Percentiles rank a stretch among this genome's conserved stretches.
Evolutionary conservation across 1,140 invertebrate genomes (phyloP).

Genomic region (Diorhabda carinulata): DNA sequence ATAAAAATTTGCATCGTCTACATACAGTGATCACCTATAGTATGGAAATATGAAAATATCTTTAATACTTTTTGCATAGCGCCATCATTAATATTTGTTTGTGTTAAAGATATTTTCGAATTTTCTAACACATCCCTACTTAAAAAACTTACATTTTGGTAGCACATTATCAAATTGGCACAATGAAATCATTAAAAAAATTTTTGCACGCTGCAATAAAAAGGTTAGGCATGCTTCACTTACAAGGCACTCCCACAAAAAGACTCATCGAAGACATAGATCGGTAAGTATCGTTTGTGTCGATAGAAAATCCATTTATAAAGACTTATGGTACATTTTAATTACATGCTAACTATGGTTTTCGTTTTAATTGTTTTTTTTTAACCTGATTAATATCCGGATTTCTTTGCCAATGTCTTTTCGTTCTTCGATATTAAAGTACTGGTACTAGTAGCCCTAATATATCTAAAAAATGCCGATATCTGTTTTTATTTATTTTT

Average conservation of each 20-base stretch:
- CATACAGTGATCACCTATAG: no score
- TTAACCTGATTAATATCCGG: background rate
- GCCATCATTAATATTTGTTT: no score
- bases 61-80: no score
- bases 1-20: no score
- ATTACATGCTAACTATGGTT: no score
- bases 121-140: no score
- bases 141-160: background rate
- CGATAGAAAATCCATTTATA: no score
- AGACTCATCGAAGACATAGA: conserved; percentile 68
- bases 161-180: background rate
- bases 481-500: background rate
- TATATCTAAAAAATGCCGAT: background rate
- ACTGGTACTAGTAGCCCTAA: background rate
- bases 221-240: conserved; percentile 69
- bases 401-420: background rate
- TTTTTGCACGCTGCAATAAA: conserved; percentile 43
- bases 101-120: no score
- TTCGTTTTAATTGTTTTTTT: background rate
- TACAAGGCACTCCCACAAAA: conserved; percentile 62
- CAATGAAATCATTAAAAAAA: conserved; percentile 8
- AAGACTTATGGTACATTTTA: no score
- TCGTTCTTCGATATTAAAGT: background rate
- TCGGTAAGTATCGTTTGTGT: conserved; percentile 58
- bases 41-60: no score